phyloP scores from a whole-genome alignment of 1,140 invertebrate species.

The Augochlora pura region DNA sequence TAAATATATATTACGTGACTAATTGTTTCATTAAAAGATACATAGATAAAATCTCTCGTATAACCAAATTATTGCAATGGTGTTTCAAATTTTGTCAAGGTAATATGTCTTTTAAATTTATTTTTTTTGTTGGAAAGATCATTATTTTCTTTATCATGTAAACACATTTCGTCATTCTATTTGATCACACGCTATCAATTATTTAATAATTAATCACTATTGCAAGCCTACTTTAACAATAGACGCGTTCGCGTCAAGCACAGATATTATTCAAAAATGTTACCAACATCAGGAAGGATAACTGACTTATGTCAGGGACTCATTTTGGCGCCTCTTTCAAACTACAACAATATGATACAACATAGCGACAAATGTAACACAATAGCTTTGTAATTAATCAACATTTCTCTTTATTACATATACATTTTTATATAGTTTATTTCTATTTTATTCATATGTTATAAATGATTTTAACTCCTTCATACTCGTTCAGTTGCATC shows the following conservation, averaged over 20 bases:
- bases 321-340: too few relatives aligned
- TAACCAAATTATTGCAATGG: slow-evolving; percentile 4
- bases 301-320: too few relatives aligned
- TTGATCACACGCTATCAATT: background rate
- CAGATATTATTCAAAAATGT: slow-evolving; percentile 41
- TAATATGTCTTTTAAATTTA: background rate
- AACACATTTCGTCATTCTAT: background rate
- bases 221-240: slow-evolving; percentile 4
- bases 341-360: too few relatives aligned
- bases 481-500: background rate
- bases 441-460: background rate
- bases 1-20: background rate
- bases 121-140: background rate
- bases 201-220: background rate
- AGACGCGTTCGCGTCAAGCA: background rate
- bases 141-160: background rate
- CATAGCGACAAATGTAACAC: background rate
- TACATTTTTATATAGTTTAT: background rate
- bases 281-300: slow-evolving; percentile 23
- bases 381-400: background rate
- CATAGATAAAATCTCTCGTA: background rate
- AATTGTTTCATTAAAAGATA: background rate
- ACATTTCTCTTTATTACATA: background rate
- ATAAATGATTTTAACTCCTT: background rate
- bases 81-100: background rate